phyloP scores from a whole-genome alignment of 2,797 vertebrate species.

The Coregonus suidteri region DNA sequence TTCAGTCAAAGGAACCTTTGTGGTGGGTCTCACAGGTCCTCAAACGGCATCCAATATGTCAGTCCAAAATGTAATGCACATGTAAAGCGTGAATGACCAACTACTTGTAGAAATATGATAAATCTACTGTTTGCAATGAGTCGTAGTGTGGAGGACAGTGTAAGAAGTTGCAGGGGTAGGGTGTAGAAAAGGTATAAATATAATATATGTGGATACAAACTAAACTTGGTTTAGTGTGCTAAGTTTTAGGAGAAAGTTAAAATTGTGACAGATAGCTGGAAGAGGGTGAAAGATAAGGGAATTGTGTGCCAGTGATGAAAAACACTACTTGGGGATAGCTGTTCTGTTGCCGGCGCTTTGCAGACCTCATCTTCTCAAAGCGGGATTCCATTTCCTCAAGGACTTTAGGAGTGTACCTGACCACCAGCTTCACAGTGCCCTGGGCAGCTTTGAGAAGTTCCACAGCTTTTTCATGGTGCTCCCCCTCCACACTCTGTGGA shows the following conservation, averaged over 20 bases:
- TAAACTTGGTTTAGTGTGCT: constrained; percentile 35
- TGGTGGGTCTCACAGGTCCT: constrained; percentile 49
- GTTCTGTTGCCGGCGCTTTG: constrained; percentile 94
- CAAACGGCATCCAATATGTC: constrained; percentile 67
- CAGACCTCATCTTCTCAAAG: constrained; percentile 96
- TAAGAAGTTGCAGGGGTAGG: constrained; percentile 38
- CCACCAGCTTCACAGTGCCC: constrained; percentile 96
- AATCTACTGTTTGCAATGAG: constrained; percentile 53
- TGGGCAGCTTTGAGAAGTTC: constrained; percentile 96
- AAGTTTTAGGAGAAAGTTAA: constrained; percentile 41
- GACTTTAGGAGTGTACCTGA: constrained; percentile 97
- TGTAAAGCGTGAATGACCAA: constrained; percentile 47
- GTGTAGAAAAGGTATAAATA: constrained; percentile 50
- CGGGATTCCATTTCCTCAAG: constrained; percentile 99
- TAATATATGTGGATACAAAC: constrained; percentile 48
- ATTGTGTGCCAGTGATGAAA: constrained; percentile 49
- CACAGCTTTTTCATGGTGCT: constrained; percentile 97
- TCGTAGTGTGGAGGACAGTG: constrained; percentile 54
- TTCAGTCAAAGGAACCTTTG: constrained; percentile 45
- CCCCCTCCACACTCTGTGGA: constrained; percentile 92
- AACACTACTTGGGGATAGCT: constrained; percentile 81
- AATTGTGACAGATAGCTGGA: constrained; percentile 55
- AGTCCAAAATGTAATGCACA: constrained; percentile 64
- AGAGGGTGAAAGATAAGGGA: constrained; percentile 50
- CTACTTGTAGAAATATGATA: constrained; percentile 58